A percentile compares a stretch with the other conserved stretches of the same genome.
These are phyloP conservation scores for Delia radicum DNA, from an alignment of 1,140 invertebrate species.

Conservation along the genomic window DNA sequence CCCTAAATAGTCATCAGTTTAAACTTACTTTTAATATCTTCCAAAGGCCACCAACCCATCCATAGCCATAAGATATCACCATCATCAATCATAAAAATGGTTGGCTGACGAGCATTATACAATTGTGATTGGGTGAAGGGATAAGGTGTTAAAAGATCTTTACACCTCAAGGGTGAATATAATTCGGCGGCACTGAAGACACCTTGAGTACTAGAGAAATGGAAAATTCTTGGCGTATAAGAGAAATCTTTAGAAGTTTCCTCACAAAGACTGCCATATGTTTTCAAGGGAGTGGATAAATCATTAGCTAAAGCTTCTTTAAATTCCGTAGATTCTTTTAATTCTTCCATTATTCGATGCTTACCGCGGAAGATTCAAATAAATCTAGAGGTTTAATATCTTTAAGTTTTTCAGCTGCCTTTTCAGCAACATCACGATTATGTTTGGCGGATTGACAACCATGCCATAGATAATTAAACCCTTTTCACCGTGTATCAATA, in stretches of 20 bases:
- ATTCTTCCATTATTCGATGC: slow-evolving; percentile 63
- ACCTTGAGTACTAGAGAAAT: slow-evolving; percentile 75
- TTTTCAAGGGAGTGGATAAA: not conserved
- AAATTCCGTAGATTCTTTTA: slow-evolving; percentile 71
- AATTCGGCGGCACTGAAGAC: slow-evolving; percentile 77
- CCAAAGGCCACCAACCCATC: slow-evolving; percentile 91
- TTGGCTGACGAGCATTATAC: slow-evolving; percentile 84
- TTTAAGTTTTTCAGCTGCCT: slow-evolving; percentile 64
- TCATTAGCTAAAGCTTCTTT: slow-evolving; percentile 63
- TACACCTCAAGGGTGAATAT: slow-evolving; percentile 50
- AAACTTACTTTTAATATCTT: slow-evolving; percentile 59
- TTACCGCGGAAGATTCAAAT: slow-evolving; percentile 44
- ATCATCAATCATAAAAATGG: slow-evolving; percentile 81
- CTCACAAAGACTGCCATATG: slow-evolving; percentile 39
- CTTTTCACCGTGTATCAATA: slow-evolving; percentile 69
- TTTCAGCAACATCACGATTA: slow-evolving; percentile 63
- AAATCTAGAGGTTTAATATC: slow-evolving; percentile 65
- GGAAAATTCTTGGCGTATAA: slow-evolving; percentile 74
- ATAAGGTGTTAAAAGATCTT: slow-evolving; percentile 67
- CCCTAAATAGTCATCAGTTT: too few relatives aligned
- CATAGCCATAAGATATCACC: slow-evolving; percentile 78
- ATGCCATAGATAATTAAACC: slow-evolving; percentile 78
- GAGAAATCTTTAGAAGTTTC: slow-evolving; percentile 52
- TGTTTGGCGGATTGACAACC: slow-evolving; percentile 72
- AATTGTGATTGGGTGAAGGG: slow-evolving; percentile 85